A percentile compares a stretch with the other conserved stretches of the same genome.
These are phyloP conservation scores for Brienomyrus brachyistius DNA, from an alignment of 2,113 vertebrate genomes.

Conservation along the genomic window DNA sequence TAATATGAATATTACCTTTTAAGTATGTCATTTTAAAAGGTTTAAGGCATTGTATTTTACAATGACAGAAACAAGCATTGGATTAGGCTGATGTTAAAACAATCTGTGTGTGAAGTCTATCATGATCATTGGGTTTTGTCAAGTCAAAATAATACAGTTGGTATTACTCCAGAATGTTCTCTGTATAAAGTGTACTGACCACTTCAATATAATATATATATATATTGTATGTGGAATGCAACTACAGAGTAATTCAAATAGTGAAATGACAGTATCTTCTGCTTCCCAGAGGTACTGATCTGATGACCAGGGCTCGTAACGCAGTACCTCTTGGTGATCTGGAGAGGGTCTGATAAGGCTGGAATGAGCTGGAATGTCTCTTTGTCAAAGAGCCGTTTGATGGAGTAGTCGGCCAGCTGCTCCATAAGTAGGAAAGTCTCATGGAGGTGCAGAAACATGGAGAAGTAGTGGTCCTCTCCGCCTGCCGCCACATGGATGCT, in stretches of 20 bases:
- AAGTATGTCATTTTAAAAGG: neutral
- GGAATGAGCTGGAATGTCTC: slow-evolving; percentile 81
- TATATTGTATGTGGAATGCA: neutral
- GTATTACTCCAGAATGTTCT: neutral
- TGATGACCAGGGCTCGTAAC: neutral
- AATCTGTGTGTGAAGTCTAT: neutral
- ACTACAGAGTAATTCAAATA: neutral
- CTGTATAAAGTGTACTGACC: neutral
- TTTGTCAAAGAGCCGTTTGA: slow-evolving; percentile 92
- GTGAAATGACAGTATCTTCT: neutral
- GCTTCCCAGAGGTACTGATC: neutral
- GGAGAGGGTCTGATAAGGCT: slow-evolving; percentile 78
- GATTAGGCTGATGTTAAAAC: neutral
- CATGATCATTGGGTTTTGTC: neutral
- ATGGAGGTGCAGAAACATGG: slow-evolving; percentile 91
- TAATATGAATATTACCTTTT: neutral
- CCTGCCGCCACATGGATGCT: slow-evolving; percentile 80
- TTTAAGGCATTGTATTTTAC: neutral
- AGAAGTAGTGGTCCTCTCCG: slow-evolving; percentile 90
- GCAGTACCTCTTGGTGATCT: slow-evolving; percentile 87
- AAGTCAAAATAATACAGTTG: neutral
- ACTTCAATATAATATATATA: neutral
- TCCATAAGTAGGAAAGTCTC: slow-evolving; percentile 95
- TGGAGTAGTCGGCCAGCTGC: slow-evolving; percentile 83
- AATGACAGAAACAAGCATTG: neutral